Evolutionary conservation across 2,797 vertebrate species (phyloP).

Genomic region (Setipinna tenuifilis): DNA sequence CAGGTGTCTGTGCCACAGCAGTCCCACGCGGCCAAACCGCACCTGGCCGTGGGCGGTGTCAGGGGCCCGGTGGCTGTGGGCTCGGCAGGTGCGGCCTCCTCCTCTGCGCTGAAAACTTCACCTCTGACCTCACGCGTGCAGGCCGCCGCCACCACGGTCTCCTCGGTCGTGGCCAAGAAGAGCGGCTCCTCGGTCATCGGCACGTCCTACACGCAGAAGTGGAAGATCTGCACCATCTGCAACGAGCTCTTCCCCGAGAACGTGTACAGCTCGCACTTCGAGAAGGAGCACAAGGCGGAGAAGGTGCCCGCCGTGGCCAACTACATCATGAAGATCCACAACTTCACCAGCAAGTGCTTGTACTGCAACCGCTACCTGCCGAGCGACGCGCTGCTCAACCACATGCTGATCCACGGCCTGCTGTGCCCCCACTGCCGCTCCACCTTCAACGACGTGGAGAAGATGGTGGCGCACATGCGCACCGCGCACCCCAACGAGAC

Average conservation of each 20-base stretch:
- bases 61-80: slow-evolving; percentile 80
- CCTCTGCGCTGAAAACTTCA: slow-evolving; percentile 83
- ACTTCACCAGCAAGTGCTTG: slow-evolving; percentile 99
- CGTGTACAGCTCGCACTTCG: slow-evolving; percentile 95
- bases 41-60: slow-evolving; percentile 80
- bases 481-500: slow-evolving; percentile 90
- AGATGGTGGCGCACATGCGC: slow-evolving; percentile 98
- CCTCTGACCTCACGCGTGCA: slow-evolving; percentile 87
- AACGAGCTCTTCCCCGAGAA: slow-evolving; percentile 99
- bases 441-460: slow-evolving; percentile 97
- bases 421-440: slow-evolving; percentile 96
- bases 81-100: slow-evolving; percentile 76
- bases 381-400: slow-evolving; percentile 95
- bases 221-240: slow-evolving; percentile 99
- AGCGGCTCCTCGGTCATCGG: slow-evolving; percentile 83
- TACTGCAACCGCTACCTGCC: slow-evolving; percentile 99
- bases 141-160: slow-evolving; percentile 78
- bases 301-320: slow-evolving; percentile 97
- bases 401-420: slow-evolving; percentile 97
- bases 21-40: slow-evolving; percentile 90
- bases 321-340: slow-evolving; percentile 99
- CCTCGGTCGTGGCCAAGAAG: slow-evolving; percentile 77
- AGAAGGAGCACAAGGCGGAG: slow-evolving; percentile 98
- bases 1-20: slow-evolving; percentile 90
- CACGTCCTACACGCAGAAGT: slow-evolving; percentile 95